These are phyloP conservation scores for Tyrophagus putrescentiae DNA, from an alignment of 1,140 invertebrate genomes.

Conservation along the genomic window DNA sequence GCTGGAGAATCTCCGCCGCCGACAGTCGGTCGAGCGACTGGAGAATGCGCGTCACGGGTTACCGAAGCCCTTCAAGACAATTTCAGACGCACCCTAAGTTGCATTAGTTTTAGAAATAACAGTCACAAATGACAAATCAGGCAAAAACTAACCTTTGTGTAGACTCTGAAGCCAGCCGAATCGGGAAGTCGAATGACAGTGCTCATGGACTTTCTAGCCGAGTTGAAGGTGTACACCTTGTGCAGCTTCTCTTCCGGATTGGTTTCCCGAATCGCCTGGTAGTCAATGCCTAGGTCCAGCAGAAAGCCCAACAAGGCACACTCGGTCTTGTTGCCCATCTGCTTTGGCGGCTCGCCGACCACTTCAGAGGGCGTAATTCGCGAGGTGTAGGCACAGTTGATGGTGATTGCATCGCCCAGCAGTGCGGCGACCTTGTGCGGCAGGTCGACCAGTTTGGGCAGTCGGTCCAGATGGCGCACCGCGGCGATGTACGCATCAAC, in stretches of 20 bases:
- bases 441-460: conserved; percentile 64
- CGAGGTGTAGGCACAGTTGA: conserved; percentile 95
- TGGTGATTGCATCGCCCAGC: conserved; percentile 67
- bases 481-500: conserved; percentile 52
- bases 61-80: too few species aligned
- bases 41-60: conserved; percentile 38
- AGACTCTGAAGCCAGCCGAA: conserved; percentile 74
- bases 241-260: conserved; percentile 78
- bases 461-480: conserved; percentile 25
- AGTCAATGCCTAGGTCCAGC: conserved; percentile 68
- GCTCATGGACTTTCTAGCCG: conserved; percentile 94
- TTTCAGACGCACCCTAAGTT: conserved; percentile 79
- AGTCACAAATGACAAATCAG: background rate
- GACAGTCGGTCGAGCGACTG: conserved; percentile 1
- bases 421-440: conserved; percentile 64
- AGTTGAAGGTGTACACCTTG: conserved; percentile 97
- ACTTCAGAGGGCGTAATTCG: conserved; percentile 63
- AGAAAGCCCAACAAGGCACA: conserved; percentile 92
- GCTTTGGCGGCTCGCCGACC: conserved; percentile 67
- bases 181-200: conserved; percentile 62
- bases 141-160: conserved; percentile 66
- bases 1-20: background rate
- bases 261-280: conserved; percentile 74
- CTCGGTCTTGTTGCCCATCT: conserved; percentile 98
- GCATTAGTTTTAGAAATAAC: background rate